Evolutionary conservation across 2,113 vertebrate genomes (phyloP).

Genomic region (Peromyscus maniculatus): DNA sequence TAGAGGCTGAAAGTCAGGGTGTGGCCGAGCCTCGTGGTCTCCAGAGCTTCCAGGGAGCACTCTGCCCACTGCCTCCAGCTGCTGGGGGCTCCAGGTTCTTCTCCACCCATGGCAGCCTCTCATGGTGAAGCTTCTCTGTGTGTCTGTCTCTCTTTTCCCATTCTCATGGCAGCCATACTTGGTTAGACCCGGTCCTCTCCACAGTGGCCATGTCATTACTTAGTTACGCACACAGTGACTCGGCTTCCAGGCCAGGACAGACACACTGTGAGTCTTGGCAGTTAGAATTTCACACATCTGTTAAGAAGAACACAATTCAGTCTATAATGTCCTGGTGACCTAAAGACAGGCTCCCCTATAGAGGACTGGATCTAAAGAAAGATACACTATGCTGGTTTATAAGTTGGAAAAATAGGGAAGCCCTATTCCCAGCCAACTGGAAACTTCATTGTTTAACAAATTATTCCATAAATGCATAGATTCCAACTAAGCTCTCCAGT

Average conservation of each 20-base stretch:
- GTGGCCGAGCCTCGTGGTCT: no score
- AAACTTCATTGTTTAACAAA: background rate
- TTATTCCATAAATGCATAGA: background rate
- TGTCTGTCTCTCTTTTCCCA: background rate
- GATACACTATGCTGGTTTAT: no score
- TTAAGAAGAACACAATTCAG: background rate
- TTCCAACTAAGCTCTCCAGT: background rate
- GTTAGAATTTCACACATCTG: background rate
- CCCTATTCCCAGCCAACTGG: background rate
- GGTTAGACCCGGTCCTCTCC: background rate
- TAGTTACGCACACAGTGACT: background rate
- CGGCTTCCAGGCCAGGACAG: background rate
- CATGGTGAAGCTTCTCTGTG: background rate
- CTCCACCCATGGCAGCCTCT: accelerated
- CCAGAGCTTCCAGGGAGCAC: no score
- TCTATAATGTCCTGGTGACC: background rate
- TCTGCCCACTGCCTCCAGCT: no score
- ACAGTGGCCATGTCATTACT: accelerated
- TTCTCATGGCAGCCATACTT: accelerated
- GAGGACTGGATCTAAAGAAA: background rate
- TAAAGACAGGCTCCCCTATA: background rate
- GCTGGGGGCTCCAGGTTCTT: accelerated
- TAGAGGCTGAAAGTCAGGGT: background rate
- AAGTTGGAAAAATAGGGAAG: background rate
- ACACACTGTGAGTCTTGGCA: background rate